These are phyloP conservation scores for Acanthosepion esculentum DNA, from an alignment of 2,888 invertebrate genomes.

Conservation along the genomic window DNA sequence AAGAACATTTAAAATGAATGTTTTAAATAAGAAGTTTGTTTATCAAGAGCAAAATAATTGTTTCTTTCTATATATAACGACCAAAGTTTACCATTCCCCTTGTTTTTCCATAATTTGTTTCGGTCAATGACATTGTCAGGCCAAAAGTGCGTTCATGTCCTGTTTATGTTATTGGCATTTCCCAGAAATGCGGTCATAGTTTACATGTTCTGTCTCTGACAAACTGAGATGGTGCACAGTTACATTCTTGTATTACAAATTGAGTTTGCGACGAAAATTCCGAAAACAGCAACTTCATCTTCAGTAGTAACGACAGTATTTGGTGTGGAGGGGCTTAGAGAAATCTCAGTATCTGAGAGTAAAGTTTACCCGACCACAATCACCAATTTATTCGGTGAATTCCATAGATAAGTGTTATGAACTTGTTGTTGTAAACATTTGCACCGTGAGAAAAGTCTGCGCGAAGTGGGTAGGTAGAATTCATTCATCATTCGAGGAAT, in stretches of 20 bases:
- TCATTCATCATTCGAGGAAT: neutral
- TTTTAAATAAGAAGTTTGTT: too few relatives aligned
- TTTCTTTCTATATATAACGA: too few relatives aligned
- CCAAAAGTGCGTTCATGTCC: too few relatives aligned
- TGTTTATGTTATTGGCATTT: neutral
- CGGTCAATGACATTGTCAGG: too few relatives aligned
- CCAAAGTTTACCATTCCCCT: neutral
- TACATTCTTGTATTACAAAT: neutral
- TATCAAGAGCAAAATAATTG: too few relatives aligned
- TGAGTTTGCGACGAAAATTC: neutral
- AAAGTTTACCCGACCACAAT: neutral
- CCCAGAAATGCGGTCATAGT: neutral
- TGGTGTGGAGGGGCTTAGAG: neutral
- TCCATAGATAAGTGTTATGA: neutral
- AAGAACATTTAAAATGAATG: too few relatives aligned
- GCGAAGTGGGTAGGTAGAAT: neutral
- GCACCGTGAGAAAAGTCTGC: neutral
- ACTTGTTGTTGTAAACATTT: neutral
- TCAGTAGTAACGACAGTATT: neutral
- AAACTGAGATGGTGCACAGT: neutral
- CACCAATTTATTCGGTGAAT: neutral
- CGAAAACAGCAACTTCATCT: neutral
- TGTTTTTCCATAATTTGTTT: neutral
- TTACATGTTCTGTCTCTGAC: neutral
- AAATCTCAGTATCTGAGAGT: neutral